Conservation (phyloP, 2,797 vertebrate species). For the Acestrorhynchus altus region DNA sequence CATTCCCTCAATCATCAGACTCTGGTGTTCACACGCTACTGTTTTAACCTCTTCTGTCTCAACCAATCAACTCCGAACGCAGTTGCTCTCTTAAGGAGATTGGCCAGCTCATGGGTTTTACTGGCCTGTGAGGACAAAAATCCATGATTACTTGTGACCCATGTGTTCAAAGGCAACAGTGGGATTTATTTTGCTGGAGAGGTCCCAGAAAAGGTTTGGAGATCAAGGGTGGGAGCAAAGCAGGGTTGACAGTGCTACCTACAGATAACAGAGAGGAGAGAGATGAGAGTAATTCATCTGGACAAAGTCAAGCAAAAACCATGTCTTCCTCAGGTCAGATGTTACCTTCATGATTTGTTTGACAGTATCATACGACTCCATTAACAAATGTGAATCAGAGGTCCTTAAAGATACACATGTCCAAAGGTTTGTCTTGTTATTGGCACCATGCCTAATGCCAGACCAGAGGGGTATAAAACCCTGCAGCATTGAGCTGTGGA, state of each 20-base stretch:
- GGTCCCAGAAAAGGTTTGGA: conserved; percentile 5
- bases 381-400: background rate
- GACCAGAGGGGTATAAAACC: too few relatives aligned
- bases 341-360: background rate
- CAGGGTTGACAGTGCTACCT: conserved; percentile 18
- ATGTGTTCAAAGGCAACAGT: background rate
- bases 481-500: too few relatives aligned
- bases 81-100: background rate
- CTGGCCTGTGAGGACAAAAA: background rate
- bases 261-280: conserved; percentile 24
- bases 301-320: conserved; percentile 5
- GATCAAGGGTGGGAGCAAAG: conserved; percentile 14
- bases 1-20: background rate
- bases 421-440: too few relatives aligned
- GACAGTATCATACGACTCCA: background rate
- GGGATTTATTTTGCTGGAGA: conserved; percentile 8
- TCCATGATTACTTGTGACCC: background rate
- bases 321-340: background rate
- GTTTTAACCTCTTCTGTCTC: background rate
- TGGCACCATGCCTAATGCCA: too few relatives aligned
- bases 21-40: conserved; percentile 3
- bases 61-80: background rate
- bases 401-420: background rate
- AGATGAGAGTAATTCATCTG: conserved; percentile 18
- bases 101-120: background rate